Conservation (phyloP, 23 tunicate genomes). For the Ascidia mentula region DNA sequence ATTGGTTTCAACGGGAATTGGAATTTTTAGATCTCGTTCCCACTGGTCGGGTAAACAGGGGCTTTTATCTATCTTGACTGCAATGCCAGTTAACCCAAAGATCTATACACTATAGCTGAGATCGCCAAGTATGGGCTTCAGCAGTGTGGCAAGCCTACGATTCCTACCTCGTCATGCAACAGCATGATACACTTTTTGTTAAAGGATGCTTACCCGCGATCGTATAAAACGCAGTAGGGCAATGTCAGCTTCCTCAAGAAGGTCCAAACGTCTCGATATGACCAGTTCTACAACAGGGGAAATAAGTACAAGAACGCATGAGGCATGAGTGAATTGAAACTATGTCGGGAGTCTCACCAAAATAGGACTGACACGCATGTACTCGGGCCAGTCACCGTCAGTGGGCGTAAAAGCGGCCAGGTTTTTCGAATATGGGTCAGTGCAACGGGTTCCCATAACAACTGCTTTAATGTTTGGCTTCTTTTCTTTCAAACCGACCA, state of each 20-base stretch:
- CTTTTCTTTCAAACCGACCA: conserved; percentile 31
- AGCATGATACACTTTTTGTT: too few species aligned
- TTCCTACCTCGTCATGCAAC: too few species aligned
- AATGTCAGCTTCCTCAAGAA: conserved; percentile 59
- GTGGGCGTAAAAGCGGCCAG: conserved; percentile 65
- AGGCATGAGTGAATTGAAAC: background rate
- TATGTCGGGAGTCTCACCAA: conserved; percentile 35
- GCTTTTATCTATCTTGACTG: too few species aligned
- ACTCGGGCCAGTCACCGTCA: conserved; percentile 83
- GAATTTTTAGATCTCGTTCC: too few species aligned
- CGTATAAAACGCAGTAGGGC: conserved; percentile 93
- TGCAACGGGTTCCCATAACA: conserved; percentile 84
- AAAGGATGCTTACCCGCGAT: conserved; percentile 72
- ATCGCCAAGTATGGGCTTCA: too few species aligned
- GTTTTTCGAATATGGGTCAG: conserved; percentile 74
- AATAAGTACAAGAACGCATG: background rate
- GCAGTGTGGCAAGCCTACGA: too few species aligned
- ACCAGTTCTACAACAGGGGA: conserved; percentile 74
- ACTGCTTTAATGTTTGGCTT: conserved; percentile 71
- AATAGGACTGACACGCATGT: conserved; percentile 89
- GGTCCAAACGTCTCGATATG: conserved; percentile 87
- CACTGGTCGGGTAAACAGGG: too few species aligned
- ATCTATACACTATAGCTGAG: too few species aligned
- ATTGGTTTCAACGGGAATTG: too few species aligned
- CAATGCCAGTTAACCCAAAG: too few species aligned